Evolutionary conservation across 1,140 invertebrate genomes (phyloP).

Genomic region (Pseudomyrmex flavicornis): DNA sequence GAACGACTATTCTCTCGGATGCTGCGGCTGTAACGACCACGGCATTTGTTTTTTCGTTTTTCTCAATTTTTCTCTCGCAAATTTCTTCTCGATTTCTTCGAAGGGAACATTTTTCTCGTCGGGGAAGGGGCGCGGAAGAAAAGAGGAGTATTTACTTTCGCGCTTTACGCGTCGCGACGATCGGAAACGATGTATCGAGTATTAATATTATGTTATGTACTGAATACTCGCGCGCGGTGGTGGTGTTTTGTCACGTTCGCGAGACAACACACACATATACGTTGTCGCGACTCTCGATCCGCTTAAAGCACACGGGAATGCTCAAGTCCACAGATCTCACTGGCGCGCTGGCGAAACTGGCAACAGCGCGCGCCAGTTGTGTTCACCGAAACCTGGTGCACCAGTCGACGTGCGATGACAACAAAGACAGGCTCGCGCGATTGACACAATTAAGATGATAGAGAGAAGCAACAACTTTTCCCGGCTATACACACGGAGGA

Average conservation of each 20-base stretch:
- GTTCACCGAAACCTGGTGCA: conserved; percentile 18
- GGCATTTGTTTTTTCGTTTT: neutral
- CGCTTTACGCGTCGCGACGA: too few species aligned
- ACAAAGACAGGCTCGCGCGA: neutral
- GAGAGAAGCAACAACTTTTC: neutral
- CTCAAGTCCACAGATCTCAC: neutral
- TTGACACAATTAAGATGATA: neutral
- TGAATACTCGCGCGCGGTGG: too few species aligned
- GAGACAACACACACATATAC: neutral
- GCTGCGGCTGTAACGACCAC: neutral
- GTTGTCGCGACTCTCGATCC: neutral
- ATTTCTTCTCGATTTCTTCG: neutral
- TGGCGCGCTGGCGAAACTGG: neutral
- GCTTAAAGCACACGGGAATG: neutral
- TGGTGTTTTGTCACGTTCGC: conserved; percentile 5
- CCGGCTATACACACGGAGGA: neutral
- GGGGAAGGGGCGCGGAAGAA: too few species aligned
- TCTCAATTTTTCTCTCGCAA: neutral
- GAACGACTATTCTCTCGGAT: conserved; percentile 15
- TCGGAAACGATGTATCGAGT: too few species aligned
- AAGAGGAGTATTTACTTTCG: too few species aligned
- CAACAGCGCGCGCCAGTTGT: neutral
- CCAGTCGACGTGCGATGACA: conserved; percentile 18
- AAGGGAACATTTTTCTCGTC: too few species aligned
- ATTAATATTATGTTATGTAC: too few species aligned